Base-by-base conservation (phyloP, 2,113 vertebrate species). In the Sylvietta virens region DNA sequence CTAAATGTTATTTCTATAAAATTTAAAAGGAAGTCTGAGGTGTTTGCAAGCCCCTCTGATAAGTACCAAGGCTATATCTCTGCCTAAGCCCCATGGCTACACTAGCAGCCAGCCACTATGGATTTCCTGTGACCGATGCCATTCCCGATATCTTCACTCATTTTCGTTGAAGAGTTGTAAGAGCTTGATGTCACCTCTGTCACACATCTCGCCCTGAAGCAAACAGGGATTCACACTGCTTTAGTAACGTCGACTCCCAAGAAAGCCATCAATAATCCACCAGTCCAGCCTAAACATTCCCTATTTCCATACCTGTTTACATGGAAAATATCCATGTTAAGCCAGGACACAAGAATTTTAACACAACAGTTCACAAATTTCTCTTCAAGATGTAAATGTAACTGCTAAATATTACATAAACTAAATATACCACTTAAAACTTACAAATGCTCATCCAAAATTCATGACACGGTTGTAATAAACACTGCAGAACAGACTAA, bases 161-260 rank as follows among this genome's bases (percentile, higher is more conserved):
- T 99, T 99, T 99, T 99, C 98, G 98, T 98, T 99, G 98, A 98
- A 99, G 98, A 96, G 98, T 98, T 98, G 99, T 99, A 99, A 99
- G 99, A 99, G 99, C 99, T 99, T 98, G 99, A 99, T 99, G 99
- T 98, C 99, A 99, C 99, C 99, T 99, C 99, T 99, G 99, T 99
- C 99, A 99, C 99, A 99, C 99, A 99, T 99, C 99, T 99, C 99
- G 99, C 99, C 99, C 99, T 99, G 99, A 99, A 99, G 99, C 99
- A 99, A 99, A 99, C 99, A 99, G 99, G 99, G 99, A 99, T 99
- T 99, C 98, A 99, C 99, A 99, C 99, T 99, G 99, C 99, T 99
- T 98, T 99, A 99, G 99, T 99, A 99, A 99, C 98, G 99, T 99
- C 98, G 99, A 99, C 97, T 99, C 98, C 99, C 98, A 99, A 98